These are phyloP conservation scores for Hemistola chrysoprasaria DNA, from an alignment of 2,888 invertebrate species.

Conservation along the genomic window DNA sequence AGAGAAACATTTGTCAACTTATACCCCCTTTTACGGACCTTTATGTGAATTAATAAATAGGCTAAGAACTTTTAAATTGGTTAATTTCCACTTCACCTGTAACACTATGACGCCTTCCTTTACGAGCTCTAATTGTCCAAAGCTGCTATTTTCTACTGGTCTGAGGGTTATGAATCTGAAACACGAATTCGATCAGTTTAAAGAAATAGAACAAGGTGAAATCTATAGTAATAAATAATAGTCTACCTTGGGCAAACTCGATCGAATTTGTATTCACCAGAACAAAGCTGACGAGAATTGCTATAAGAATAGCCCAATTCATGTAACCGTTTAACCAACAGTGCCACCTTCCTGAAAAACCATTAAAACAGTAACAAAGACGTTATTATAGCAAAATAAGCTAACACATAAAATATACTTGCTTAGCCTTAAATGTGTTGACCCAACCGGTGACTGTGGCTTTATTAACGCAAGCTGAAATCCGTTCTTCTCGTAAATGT, in stretches of 20 bases:
- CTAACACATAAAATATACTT: conserved; percentile 31
- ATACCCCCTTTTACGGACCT: too few relatives aligned
- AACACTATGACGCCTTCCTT: conserved; percentile 70
- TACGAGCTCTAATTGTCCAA: conserved; percentile 66
- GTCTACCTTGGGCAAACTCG: conserved; percentile 80
- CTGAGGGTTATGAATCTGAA: conserved; percentile 77
- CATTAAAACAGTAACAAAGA: conserved; percentile 17
- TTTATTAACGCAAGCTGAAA: conserved; percentile 79
- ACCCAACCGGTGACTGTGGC: conserved; percentile 90
- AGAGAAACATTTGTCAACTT: too few relatives aligned
- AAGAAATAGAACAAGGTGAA: too few relatives aligned
- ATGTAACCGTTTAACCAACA: conserved; percentile 68
- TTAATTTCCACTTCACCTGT: conserved; percentile 56
- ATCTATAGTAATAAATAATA: background rate
- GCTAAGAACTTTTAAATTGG: too few relatives aligned
- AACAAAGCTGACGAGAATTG: conserved; percentile 63
- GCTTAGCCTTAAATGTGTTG: conserved; percentile 88
- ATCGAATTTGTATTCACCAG: conserved; percentile 80
- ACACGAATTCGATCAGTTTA: background rate
- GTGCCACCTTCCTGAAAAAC: conserved; percentile 62
- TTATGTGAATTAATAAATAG: too few relatives aligned
- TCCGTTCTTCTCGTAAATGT: conserved; percentile 87
- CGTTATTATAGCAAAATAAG: background rate
- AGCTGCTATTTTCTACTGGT: conserved; percentile 54
- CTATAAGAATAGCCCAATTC: conserved; percentile 70